Conservation (phyloP, 2,113 vertebrate genomes). For the Psittacula cyanocephala region DNA sequence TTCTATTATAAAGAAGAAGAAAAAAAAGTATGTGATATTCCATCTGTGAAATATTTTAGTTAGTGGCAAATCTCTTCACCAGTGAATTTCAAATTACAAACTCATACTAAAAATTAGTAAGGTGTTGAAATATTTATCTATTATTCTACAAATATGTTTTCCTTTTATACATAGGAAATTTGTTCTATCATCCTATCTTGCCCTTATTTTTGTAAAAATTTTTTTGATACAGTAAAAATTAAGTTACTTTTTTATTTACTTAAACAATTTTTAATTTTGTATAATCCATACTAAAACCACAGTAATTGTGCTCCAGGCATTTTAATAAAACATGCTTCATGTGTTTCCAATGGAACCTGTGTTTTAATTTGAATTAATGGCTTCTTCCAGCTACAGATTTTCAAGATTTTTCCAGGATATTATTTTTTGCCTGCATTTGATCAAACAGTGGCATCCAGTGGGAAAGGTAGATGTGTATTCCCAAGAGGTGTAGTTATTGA, state of each 20-base stretch:
- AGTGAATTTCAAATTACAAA: not conserved
- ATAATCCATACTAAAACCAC: not conserved
- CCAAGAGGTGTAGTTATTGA: not conserved
- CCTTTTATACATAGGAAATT: not conserved
- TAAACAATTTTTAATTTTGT: not conserved
- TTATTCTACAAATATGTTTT: not conserved
- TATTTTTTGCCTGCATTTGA: slow-evolving; percentile 7
- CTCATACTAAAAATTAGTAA: not conserved
- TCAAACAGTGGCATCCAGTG: slow-evolving; percentile 58
- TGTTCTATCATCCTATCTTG: not conserved
- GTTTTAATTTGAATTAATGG: not conserved
- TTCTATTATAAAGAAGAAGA: not conserved
- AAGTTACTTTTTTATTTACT: not conserved
- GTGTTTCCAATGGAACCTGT: not conserved
- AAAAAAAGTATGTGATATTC: not conserved
- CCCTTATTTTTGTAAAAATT: not conserved
- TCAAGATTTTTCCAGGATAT: not conserved
- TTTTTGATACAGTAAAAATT: not conserved
- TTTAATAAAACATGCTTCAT: slow-evolving; percentile 4
- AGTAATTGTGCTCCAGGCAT: not conserved
- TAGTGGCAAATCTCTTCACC: not conserved
- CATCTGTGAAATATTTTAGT: not conserved
- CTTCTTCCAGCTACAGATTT: not conserved
- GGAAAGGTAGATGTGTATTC: not conserved
- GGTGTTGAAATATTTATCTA: not conserved